Evolutionary conservation across 2,113 vertebrate genomes (phyloP), one percentile per base, ranked within the genome.

Genomic region (Meleagris gallopavo): DNA sequence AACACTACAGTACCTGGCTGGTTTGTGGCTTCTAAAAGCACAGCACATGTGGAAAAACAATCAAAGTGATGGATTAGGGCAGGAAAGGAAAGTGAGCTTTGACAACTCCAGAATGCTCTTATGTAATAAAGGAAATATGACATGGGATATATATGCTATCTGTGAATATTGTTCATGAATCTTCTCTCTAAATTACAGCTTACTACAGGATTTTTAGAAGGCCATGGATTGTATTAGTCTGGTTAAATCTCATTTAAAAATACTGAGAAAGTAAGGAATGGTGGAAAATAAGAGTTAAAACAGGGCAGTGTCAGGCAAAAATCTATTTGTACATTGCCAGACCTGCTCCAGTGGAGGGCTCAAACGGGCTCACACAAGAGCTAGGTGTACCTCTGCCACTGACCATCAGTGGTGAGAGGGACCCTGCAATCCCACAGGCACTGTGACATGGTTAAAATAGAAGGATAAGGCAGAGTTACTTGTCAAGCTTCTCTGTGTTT

Each of bases 401-500:
- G 71, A 45, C 78, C 57, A 71, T 12, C 60, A 58, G 19, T 1
- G 20, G 77, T 67, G 80, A 83, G 57, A 89, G 64, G 34, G 20
- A 52, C 69, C 77, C 85, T 83, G 88, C 2, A 2, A 60, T 78
- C 73, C 36, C 70, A 75, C 11, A 29, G 58, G 48, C 43, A 79
- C 74, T 32, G 72, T 71, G 50, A 76, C 52, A 64, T 1, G 62
- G 62, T 48, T 83, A 91, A 88, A 2, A 80, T 27, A 94, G 89
- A 88, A 86, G 15, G 82, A 77, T 55, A 94, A 75, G 48, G 24
- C 32, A 60, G 60, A 90, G 98, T 88, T 99, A 99, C 99, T 99
- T 99, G 98, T 99, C 99, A 96, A 99, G 98, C 90, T 99, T 99
- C 92, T 99, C 99, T 4, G 99, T 99, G 98, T 99, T 99, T 84